These are phyloP conservation scores for Decapterus maruadsi DNA, from an alignment of 2,797 vertebrate species.

Conservation along the genomic window DNA sequence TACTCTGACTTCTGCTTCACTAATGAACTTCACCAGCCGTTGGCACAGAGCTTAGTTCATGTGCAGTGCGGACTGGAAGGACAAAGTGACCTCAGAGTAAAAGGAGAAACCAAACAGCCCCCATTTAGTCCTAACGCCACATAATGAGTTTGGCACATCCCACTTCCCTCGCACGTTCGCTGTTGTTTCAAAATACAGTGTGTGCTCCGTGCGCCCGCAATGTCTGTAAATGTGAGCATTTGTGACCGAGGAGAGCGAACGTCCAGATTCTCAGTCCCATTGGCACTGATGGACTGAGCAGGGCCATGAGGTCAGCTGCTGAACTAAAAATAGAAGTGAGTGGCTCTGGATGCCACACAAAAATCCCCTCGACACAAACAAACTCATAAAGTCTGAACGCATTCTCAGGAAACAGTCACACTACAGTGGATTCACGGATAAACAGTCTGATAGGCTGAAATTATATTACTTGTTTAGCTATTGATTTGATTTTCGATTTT, in stretches of 20 bases:
- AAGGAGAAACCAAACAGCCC: constrained; percentile 58
- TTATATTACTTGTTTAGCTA: constrained; percentile 17
- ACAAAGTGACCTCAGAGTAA: constrained; percentile 73
- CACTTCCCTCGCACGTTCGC: constrained; percentile 51
- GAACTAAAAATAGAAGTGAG: constrained; percentile 80
- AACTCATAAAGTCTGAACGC: constrained; percentile 49
- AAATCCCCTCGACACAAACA: constrained; percentile 66
- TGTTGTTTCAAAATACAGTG: constrained; percentile 69
- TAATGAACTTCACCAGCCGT: constrained; percentile 72
- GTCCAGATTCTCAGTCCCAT: constrained; percentile 69
- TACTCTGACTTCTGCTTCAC: constrained; percentile 74
- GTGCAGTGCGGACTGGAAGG: constrained; percentile 62
- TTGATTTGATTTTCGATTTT: constrained; percentile 23
- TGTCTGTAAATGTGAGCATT: constrained; percentile 46
- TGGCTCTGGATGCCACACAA: constrained; percentile 57
- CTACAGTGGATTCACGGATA: constrained; percentile 20
- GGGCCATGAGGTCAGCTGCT: constrained; percentile 68
- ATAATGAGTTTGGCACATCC: constrained; percentile 66
- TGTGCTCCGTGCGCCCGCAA: constrained; percentile 34
- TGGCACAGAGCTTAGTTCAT: constrained; percentile 70
- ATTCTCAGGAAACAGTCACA: constrained; percentile 30
- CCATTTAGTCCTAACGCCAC: constrained; percentile 59
- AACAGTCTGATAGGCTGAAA: constrained; percentile 16
- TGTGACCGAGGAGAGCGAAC: constrained; percentile 55
- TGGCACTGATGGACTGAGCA: constrained; percentile 66